Base-by-base conservation (phyloP, 2,888 invertebrate genomes). In the Timandra comae region DNA sequence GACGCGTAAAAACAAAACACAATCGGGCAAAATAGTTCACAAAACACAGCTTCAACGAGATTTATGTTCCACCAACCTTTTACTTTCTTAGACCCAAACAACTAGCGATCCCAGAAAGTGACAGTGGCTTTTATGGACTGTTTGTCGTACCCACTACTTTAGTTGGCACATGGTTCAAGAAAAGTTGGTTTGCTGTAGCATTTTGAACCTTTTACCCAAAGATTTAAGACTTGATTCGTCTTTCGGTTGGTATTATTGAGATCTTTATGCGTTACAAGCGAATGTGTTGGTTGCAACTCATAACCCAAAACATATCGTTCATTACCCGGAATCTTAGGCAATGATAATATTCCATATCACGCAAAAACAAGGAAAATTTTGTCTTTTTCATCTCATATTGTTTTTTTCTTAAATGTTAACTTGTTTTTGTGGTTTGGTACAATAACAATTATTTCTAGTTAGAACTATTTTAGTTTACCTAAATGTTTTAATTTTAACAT, bases 51-150 rank as follows among this genome's bases (percentile, higher is more conserved):
- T 33, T 33, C 11, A 23, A 20, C 8, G 25, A 48, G 66, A 70
- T 68, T 67, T 63, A 69, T 73, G n/a, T n/a, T n/a, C n/a, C 67
- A 81, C 79, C 77, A 76, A 82, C 82, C 82, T 82, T 81, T 80
- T 75, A 75, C 75, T 78, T 71, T 76, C 58, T 69, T 66, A 63
- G 58, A 63, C 62, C 65, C 64, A 71, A 74, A 75, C 71, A 78
- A 85, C 84, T 84, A 81, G 74, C 72, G 51, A 53, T 58, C 63
- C 52, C 72, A 63, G 78, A 80, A 79, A 78, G 71, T 71, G 75
- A 79, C 75, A 74, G 77, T 76, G 76, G 74, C 72, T 81, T 85
- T 78, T 84, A 84, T 80, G 68, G 69, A 68, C 70, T 66, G 54
- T 29, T 33, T 56, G 52, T 63, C 67, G 68, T 74, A 73, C 72